Percentiles rank a stretch among this genome's conserved stretches.
phyloP scores from a whole-genome alignment of 2,888 invertebrate genomes.

The Ochropacha duplaris region DNA sequence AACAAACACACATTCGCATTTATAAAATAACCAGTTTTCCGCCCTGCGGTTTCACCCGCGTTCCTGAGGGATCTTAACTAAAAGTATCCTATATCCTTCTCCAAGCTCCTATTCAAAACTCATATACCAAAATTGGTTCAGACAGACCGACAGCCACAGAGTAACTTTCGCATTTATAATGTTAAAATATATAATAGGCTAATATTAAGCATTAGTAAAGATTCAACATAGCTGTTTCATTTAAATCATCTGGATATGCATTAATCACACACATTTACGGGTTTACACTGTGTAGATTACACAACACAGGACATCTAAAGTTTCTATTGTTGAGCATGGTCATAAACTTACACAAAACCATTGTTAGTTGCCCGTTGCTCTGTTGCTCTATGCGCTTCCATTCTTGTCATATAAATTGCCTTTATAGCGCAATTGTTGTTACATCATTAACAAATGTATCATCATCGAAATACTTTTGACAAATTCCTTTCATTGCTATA shows the following conservation, averaged over 20 bases:
- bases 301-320: conserved; percentile 50
- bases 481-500: too few relatives aligned
- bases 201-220: too few relatives aligned
- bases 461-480: neutral
- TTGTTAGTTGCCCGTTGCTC: conserved; percentile 36
- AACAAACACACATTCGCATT: too few relatives aligned
- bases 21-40: too few relatives aligned
- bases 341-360: conserved; percentile 55
- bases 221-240: neutral
- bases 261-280: conserved; percentile 21
- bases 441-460: neutral
- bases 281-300: conserved; percentile 36
- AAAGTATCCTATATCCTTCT: too few relatives aligned
- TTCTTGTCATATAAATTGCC: conserved; percentile 37
- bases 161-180: too few relatives aligned
- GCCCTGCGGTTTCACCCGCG: too few relatives aligned
- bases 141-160: too few relatives aligned
- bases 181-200: too few relatives aligned
- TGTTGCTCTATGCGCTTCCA: conserved; percentile 23
- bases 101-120: too few relatives aligned
- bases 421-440: conserved; percentile 32
- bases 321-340: conserved; percentile 48
- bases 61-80: too few relatives aligned
- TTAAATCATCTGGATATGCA: conserved; percentile 1
- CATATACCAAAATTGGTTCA: too few relatives aligned